Base-by-base conservation (phyloP, 2,888 invertebrate species). In the Diarsia rubi region DNA sequence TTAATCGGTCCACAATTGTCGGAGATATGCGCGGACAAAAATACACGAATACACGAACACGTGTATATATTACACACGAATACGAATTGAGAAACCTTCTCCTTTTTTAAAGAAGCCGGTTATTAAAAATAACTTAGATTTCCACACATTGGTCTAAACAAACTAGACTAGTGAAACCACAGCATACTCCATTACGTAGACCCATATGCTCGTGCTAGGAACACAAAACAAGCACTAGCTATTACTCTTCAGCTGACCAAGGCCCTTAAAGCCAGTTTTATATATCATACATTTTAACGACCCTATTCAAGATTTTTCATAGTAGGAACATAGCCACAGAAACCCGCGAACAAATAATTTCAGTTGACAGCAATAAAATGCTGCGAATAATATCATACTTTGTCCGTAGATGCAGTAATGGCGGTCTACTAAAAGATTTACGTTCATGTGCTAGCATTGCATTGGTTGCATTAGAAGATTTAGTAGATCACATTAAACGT, bases 321-420 rank as follows among this genome's bases (percentile, higher is more conserved):
- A 11, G 42, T 49, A 11, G 42, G 47, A 63, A 54, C 54, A 44
- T 63, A 76, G 44, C 63, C 54, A 42, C 21, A 67, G 65, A 66
- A 67, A 59, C 24, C 12, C 14, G 2, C 6, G 45, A 52, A 59
- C 80, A 80, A 57, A 80, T 74, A 74, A 73, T 62, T 76, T 54
- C 63, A 54, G 59, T 71, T 69, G 73, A 59, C 63, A 44, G 59
- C 73, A 54, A 81, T 84, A 81, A 81, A 82, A 67, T 57, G 37
- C 59, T 52, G 63, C 42, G 42, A 71, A 73, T 76, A 69, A 69
- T 81, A 75, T 79, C 44, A 71, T 76, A 84, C 65, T 82, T 84
- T 73, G 71, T 62, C 47, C 68, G 27, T 16, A 21, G 54, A 2
- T 73, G 54, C 80, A 54, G 73, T 73, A 31, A 80, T 31, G 47